Evolutionary conservation across 2,113 vertebrate genomes (phyloP), one percentile per base, ranked within the genome.

Genomic region (Pomatostomus ruficeps): DNA sequence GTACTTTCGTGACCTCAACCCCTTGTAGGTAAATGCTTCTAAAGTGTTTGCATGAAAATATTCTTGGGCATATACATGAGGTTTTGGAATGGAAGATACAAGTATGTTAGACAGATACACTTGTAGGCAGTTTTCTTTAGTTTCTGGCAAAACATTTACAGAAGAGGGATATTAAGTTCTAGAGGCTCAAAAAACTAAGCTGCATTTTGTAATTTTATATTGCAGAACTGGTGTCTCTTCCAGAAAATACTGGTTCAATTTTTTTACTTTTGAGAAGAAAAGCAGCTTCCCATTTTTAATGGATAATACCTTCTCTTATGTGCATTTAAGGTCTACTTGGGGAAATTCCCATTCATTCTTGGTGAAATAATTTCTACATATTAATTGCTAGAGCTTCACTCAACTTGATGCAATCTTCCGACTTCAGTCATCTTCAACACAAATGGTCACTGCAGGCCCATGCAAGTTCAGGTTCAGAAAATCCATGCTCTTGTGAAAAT

Each of bases 381-480:
- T 48, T 84, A 81, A 78, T 89, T 91, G 21, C 40, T 87, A 68
- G 48, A 84, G 31, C 31, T 88, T 84, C 5, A 12, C 36, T 87
- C 13, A 48, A 15, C 40, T 78, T 75, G n/a, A 33, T 93, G 67
- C 68, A 55, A 29, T 95, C 52, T 77, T 91, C 28, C 25, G 21
- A 7, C 36, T 93, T 95, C 17, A 43, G 1, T 89, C 43, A 51
- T 79, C 33, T 46, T 85, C 48, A 63, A n/a, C 36, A 33, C 51
- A 81, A 77, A 66, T 54, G 18, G 25, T 85, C 13, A 40, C 29
- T 92, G 73, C 95, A 92, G 76, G 94, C 86, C 83, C 14, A 7
- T 85, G 61, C 90, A 94, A 91, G 85, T 89, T 95, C 67, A 83
- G 9, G 14, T 73, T 92, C 28, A 82, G 66, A 63, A 90, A 79